Evolutionary conservation across 2,113 vertebrate species (phyloP).

Genomic region (Donacobius atricapilla): DNA sequence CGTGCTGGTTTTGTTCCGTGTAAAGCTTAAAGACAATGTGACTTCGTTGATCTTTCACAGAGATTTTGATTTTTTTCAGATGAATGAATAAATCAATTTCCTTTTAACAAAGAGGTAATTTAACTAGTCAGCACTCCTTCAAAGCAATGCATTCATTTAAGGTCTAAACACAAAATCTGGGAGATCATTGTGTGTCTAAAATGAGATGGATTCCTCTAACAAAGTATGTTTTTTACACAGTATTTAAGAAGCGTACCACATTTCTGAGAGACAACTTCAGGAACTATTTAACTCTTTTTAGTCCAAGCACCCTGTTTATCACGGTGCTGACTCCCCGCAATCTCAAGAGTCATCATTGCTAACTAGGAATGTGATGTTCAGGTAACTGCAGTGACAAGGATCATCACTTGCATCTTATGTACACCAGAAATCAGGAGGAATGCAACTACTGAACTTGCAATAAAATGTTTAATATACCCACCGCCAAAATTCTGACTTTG

Average conservation of each 20-base stretch:
- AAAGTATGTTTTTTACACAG: neutral
- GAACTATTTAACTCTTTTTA: neutral
- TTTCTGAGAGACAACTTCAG: neutral
- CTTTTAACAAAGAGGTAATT: constrained; percentile 43
- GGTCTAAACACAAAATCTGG: neutral
- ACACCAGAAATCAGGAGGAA: neutral
- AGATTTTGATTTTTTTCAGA: constrained; percentile 31
- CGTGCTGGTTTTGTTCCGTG: neutral
- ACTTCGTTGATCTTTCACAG: constrained; percentile 4
- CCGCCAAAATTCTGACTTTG: neutral
- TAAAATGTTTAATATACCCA: neutral
- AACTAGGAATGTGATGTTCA: neutral
- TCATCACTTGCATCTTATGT: neutral
- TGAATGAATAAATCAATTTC: constrained; percentile 31
- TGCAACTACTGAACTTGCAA: neutral
- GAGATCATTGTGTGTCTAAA: neutral
- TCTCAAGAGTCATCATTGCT: neutral
- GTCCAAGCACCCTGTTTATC: neutral
- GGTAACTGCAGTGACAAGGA: neutral
- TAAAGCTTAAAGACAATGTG: constrained; percentile 10
- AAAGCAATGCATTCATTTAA: constrained; percentile 6
- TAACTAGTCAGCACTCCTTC: constrained; percentile 33
- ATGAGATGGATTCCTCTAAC: neutral
- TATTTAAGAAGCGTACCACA: neutral
- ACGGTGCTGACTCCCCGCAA: neutral